Evolutionary conservation across 2,113 vertebrate species (phyloP), one percentile per base, ranked within the genome.

Genomic region (Pavo muticus): DNA sequence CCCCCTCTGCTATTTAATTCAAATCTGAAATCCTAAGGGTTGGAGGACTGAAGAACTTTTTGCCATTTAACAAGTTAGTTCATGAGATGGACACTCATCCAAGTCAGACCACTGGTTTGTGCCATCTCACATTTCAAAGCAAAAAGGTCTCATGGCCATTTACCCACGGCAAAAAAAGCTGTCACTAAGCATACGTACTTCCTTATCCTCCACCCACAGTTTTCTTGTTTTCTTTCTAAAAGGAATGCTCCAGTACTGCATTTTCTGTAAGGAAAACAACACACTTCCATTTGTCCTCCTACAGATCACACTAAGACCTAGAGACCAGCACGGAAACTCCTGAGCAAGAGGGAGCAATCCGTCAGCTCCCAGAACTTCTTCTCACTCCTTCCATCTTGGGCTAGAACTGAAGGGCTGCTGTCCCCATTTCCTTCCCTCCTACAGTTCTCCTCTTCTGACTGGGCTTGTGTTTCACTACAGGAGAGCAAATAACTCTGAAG

Each of bases 401-500:
- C 54, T 84, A 35, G 27, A 86, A 92, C 9, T 45, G 67, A 76
- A 93, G 47, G 19, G 45, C 44, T 78, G 59, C 52, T 82, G 37
- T 61, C n/a, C 6, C 59, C n/a, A 29, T 42, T 73, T 88, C 61
- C 69, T 82, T 67, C 40, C 32, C 63, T 71, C 50, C 52, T 87
- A 56, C 75, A 67, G 86, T 75, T 86, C 9, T 77, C 35, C 23
- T 32, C 11, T 84, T 64, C 30, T 57, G 35, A 44, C 73, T 42
- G 65, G 23, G 42, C 68, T 65, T 91, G 42, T 84, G 47, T 95
- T 88, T 80, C 32, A 17, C 71, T 85, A 90, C 94, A 70, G 98
- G 97, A 47, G 71, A 97, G 74, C 67, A n/a, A 23, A 50, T 98
- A 65, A 61, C 89, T 27, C 97, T 99, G 94, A 98, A 98, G 96